Evolutionary conservation across 2,888 invertebrate species (phyloP).

Genomic region (Chrysomela aeneicollis): DNA sequence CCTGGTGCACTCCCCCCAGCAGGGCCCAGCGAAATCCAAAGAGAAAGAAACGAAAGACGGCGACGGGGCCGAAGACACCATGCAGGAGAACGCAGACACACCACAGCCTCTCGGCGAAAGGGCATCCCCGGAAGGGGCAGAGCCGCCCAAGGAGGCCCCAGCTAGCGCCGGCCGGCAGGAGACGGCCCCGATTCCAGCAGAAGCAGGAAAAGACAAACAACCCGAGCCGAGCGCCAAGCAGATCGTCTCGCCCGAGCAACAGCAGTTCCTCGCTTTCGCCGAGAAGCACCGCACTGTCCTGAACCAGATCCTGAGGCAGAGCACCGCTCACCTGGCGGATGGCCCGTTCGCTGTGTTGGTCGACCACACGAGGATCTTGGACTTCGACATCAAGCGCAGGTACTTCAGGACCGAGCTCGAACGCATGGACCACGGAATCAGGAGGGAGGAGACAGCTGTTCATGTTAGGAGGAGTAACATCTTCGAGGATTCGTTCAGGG

Average conservation of each 20-base stretch:
- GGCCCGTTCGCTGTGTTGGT: conserved; percentile 89
- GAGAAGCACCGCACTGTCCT: conserved; percentile 88
- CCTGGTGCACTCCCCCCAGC: conserved; percentile 79
- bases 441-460: conserved; percentile 85
- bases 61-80: conserved; percentile 31
- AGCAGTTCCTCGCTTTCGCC: conserved; percentile 83
- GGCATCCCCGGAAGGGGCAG: background rate
- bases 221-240: conserved; percentile 12
- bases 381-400: conserved; percentile 88
- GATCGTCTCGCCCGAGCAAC: conserved; percentile 65
- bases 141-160: background rate
- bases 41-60: conserved; percentile 40
- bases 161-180: conserved; percentile 17
- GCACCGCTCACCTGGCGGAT: conserved; percentile 78
- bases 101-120: background rate
- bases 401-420: conserved; percentile 90
- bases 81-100: conserved; percentile 30
- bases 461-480: conserved; percentile 85
- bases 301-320: conserved; percentile 87
- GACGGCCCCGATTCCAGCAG: conserved; percentile 19
- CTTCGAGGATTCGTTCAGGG: conserved; percentile 89
- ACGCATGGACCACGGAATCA: conserved; percentile 79
- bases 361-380: conserved; percentile 85
- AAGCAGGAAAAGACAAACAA: conserved; percentile 27
- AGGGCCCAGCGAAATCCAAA: conserved; percentile 54